A percentile compares a stretch with the other conserved stretches of the same genome.
Evolutionary conservation across 2,113 vertebrate genomes (phyloP).

Genomic region (Gopherus evgoodei): DNA sequence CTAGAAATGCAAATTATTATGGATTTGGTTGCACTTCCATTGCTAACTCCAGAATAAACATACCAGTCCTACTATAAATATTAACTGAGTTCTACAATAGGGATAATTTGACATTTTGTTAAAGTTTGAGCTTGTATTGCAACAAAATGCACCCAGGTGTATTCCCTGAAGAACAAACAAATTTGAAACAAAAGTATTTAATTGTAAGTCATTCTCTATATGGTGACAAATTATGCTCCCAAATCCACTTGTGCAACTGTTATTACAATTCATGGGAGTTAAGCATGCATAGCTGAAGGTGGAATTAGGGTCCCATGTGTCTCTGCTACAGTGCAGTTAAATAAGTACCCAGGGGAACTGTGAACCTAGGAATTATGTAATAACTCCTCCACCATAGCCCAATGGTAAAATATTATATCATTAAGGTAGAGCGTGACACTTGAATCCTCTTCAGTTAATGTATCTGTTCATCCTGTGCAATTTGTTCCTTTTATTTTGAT

Average conservation of each 20-base stretch:
- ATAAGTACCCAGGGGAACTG: background rate
- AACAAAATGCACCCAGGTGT: fast-evolving
- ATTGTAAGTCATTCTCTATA: background rate
- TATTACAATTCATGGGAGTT: background rate
- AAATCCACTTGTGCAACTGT: background rate
- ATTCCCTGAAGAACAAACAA: background rate
- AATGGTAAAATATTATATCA: background rate
- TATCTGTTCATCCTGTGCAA: background rate
- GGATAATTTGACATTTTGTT: background rate
- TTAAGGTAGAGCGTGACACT: background rate
- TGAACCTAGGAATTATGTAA: background rate
- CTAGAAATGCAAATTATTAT: slow-evolving; percentile 29
- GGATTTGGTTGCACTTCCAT: slow-evolving; percentile 53
- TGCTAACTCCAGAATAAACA: background rate
- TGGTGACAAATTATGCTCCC: background rate
- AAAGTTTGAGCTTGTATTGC: background rate
- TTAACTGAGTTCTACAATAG: background rate
- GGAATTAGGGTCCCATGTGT: background rate
- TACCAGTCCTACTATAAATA: background rate
- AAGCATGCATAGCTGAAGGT: background rate
- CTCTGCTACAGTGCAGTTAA: background rate
- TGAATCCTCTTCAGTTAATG: background rate
- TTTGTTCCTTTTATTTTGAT: background rate
- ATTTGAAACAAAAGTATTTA: background rate
- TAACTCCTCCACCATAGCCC: background rate